phyloP scores from a whole-genome alignment of 2,888 invertebrate species.

The Melitaea athalia region DNA sequence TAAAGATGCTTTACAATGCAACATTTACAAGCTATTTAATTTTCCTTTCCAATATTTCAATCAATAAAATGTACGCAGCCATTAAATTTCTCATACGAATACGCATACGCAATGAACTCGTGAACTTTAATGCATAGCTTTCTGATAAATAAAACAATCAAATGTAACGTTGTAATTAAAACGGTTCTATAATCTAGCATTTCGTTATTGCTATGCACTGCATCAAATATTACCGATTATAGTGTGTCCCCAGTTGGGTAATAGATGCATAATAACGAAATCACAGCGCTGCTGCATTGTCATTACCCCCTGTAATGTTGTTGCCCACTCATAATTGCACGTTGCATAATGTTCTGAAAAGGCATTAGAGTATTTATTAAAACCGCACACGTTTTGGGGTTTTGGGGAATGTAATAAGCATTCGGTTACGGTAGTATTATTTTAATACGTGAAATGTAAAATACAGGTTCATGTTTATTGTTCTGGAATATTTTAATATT shows the following conservation, averaged over 20 bases:
- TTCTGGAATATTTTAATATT: background rate
- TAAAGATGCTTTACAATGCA: too few species aligned
- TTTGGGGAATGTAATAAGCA: conserved; percentile 1
- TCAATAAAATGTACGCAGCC: too few species aligned
- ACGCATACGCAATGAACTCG: background rate
- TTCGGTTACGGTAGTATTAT: conserved; percentile 3
- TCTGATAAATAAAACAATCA: conserved; percentile 8
- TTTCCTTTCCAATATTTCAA: too few species aligned
- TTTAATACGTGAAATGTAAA: background rate
- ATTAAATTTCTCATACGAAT: too few species aligned
- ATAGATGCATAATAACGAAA: conserved; percentile 14
- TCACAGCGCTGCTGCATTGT: conserved; percentile 6
- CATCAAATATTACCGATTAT: conserved; percentile 13
- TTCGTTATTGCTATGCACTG: conserved; percentile 9
- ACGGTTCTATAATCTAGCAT: conserved; percentile 4
- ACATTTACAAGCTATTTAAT: too few species aligned
- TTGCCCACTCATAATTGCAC: conserved; percentile 28
- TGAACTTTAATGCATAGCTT: background rate
- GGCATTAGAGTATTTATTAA: conserved; percentile 17
- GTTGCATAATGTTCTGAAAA: conserved; percentile 27
- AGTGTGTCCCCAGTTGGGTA: background rate
- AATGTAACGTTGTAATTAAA: conserved; percentile 7
- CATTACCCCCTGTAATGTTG: conserved; percentile 29
- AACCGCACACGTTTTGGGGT: background rate
- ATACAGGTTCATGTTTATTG: background rate